Evolutionary conservation across 37 sponge, comb jelly and placozoan species (phyloP).

Genomic region (Dysidea cf. avara): DNA sequence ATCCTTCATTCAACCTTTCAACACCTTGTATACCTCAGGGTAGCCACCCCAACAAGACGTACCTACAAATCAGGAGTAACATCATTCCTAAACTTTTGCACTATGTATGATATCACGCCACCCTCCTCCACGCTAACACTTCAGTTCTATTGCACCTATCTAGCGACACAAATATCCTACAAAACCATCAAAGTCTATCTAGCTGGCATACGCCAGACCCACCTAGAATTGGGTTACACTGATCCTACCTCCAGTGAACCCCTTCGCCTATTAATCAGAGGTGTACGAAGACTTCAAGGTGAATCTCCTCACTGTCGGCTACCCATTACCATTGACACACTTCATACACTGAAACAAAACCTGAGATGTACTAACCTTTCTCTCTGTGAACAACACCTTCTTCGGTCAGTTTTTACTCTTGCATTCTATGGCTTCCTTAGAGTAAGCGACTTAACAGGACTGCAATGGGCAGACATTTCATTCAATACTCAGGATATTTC

Average conservation of each 20-base stretch:
- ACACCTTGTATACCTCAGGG: neutral
- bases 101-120: neutral
- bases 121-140: constrained; percentile 8
- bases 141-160: neutral
- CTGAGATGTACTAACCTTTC: too few relatives aligned
- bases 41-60: constrained; percentile 14
- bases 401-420: neutral
- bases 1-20: neutral
- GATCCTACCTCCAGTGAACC: neutral
- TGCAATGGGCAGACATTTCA: neutral
- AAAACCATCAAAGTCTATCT: constrained; percentile 18
- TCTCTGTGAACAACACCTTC: neutral
- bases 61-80: constrained; percentile 23
- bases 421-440: constrained; percentile 31
- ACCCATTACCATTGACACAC: neutral
- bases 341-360: neutral
- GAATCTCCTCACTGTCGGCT: neutral
- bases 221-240: neutral
- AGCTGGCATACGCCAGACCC: neutral
- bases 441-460: neutral
- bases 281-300: neutral
- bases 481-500: too few relatives aligned
- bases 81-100: constrained; percentile 3
- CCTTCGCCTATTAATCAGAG: neutral
- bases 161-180: neutral